These are phyloP conservation scores for Bombyx mori DNA, from an alignment of 1,140 invertebrate species.

Conservation along the genomic window ASM3026992v2 NC_085123.1:4727501-4728000, in stretches of 20 bases:
- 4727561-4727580: too few relatives aligned
- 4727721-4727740: too few relatives aligned
- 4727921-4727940: slow-evolving; percentile 84
- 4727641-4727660: too few relatives aligned
- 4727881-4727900: slow-evolving; percentile 77
- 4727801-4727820: slow-evolving; percentile 81
- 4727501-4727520: too few relatives aligned
- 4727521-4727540: too few relatives aligned
- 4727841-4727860: slow-evolving; percentile 86
- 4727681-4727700: too few relatives aligned
- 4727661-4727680: too few relatives aligned
- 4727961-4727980: slow-evolving; percentile 71
- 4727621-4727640: too few relatives aligned
- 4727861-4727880: slow-evolving; percentile 75
- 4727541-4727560: too few relatives aligned
- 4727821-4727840: slow-evolving; percentile 79
- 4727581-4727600: too few relatives aligned
- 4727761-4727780: slow-evolving; percentile 78
- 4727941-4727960: slow-evolving; percentile 78
- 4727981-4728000: slow-evolving; percentile 77
- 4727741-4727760: slow-evolving; percentile 6
- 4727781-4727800: slow-evolving; percentile 85
- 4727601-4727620: too few relatives aligned
- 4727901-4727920: slow-evolving; percentile 72
- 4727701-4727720: too few relatives aligned